Conservation (phyloP, 1,140 invertebrate genomes). For the Piezodorus guildinii region DNA sequence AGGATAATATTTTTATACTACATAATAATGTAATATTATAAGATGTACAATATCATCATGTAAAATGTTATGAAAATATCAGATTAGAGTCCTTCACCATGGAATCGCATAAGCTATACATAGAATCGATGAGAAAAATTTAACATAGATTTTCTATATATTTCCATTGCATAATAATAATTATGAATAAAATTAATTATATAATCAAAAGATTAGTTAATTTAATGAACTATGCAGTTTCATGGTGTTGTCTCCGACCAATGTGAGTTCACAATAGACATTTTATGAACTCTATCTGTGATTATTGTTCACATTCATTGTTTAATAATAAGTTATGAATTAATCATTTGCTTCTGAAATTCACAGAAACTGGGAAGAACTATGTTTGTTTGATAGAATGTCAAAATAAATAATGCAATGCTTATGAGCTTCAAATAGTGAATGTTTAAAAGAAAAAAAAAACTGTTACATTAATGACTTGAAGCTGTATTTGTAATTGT, state of each 20-base stretch:
- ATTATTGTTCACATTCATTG: not conserved
- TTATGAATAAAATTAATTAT: not conserved
- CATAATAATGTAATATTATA: not conserved
- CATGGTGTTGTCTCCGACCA: constrained; percentile 14
- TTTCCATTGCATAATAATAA: too few species aligned
- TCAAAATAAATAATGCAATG: too few species aligned
- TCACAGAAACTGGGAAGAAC: too few species aligned
- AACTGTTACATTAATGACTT: too few species aligned
- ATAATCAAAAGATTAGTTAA: not conserved
- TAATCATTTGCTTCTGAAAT: not conserved
- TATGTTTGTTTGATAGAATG: too few species aligned
- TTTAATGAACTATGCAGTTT: not conserved
- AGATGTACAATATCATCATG: not conserved
- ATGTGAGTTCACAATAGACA: constrained; percentile 8
- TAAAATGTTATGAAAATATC: not conserved
- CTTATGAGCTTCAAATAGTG: too few species aligned
- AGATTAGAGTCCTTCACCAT: constrained; percentile 13
- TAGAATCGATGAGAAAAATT: not conserved
- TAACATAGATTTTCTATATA: too few species aligned
- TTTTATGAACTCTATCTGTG: constrained; percentile 6
- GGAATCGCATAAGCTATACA: not conserved
- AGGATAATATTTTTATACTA: constrained; percentile 16
- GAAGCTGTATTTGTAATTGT: too few species aligned
- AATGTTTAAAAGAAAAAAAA: too few species aligned
- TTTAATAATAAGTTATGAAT: not conserved